These are phyloP conservation scores for Fregetta grallaria DNA, from an alignment of 2,113 vertebrate species.

Conservation along the genomic window DNA sequence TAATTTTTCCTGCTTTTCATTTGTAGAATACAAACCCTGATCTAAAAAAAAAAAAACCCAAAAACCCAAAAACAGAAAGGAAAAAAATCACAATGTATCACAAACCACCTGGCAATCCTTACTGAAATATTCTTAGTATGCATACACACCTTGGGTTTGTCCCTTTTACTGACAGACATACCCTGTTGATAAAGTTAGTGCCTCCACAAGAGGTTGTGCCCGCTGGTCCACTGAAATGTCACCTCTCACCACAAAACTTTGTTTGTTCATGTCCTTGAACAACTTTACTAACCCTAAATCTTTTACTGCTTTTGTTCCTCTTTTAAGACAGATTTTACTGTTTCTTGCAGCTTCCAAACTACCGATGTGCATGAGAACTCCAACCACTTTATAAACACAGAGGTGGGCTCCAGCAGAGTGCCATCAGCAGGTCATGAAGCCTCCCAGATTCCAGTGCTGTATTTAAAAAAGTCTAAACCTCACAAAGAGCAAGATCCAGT, in stretches of 20 bases:
- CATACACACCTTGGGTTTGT: background rate
- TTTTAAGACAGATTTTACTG: background rate
- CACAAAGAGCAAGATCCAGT: background rate
- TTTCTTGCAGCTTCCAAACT: background rate
- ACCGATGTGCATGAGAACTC: background rate
- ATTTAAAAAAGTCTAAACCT: background rate
- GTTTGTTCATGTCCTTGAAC: background rate
- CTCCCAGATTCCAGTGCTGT: background rate
- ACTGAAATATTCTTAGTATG: background rate
- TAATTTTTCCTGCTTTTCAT: background rate
- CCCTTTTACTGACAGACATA: background rate
- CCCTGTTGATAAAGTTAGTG: background rate
- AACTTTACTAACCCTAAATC: background rate
- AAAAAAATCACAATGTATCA: background rate
- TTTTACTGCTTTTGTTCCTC: background rate
- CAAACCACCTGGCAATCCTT: background rate
- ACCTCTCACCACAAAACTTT: background rate
- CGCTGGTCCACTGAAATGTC: background rate
- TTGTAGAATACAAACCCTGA: background rate
- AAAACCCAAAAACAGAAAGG: background rate
- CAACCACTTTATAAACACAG: background rate
- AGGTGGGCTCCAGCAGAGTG: background rate
- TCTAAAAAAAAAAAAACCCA: background rate
- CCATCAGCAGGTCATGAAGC: background rate
- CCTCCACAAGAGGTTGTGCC: background rate